phyloP scores from a whole-genome alignment of 2,113 vertebrate species.

The Malurus alboscapulatus region DNA sequence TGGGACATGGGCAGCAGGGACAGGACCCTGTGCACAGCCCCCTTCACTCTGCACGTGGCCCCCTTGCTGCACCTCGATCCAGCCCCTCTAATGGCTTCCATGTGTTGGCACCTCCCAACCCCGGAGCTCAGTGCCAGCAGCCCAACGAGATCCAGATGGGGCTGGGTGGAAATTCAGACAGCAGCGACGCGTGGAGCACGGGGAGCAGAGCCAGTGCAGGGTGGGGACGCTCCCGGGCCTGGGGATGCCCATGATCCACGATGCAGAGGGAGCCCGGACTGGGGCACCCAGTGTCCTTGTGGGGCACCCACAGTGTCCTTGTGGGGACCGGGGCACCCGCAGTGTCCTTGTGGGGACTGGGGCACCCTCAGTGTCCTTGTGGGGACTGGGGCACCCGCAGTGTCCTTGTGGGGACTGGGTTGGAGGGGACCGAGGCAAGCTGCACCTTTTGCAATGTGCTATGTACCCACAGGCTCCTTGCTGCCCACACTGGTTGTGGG shows the following conservation, averaged over 20 bases:
- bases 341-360: background rate
- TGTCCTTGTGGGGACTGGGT: background rate
- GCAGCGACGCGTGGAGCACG: accelerated
- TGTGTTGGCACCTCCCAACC: slow-evolving; percentile 1
- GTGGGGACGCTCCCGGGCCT: background rate
- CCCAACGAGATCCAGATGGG: slow-evolving; percentile 25
- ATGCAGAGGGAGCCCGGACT: background rate
- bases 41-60: background rate
- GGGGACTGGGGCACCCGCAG: background rate
- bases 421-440: background rate
- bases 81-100: slow-evolving; percentile 26
- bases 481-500: accelerated
- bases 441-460: background rate
- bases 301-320: accelerated
- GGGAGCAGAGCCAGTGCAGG: background rate
- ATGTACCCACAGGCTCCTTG: background rate
- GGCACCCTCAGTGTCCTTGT: accelerated
- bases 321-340: accelerated
- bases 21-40: background rate
- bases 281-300: accelerated
- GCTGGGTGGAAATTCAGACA: slow-evolving; percentile 31
- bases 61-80: accelerated
- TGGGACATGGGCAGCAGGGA: background rate
- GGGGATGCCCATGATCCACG: accelerated
- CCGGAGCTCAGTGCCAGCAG: background rate